phyloP scores from a whole-genome alignment of 2,113 vertebrate species.

The Opisthocomus hoazin region DNA sequence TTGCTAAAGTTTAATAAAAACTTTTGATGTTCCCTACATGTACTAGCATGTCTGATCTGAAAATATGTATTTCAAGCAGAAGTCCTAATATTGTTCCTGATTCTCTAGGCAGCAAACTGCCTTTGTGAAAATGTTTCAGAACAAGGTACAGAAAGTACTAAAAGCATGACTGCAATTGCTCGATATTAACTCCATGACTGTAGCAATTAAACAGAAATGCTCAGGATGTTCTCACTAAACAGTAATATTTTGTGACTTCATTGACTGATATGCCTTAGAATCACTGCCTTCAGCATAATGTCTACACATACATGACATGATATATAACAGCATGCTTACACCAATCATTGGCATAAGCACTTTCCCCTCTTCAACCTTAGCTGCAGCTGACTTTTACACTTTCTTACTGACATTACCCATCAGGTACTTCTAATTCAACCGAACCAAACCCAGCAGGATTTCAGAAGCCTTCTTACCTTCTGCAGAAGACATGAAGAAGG shows the following conservation, averaged over 20 bases:
- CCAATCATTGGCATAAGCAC: not conserved
- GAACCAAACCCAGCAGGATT: not conserved
- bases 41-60: not conserved
- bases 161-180: not conserved
- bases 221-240: not conserved
- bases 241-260: not conserved
- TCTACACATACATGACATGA: not conserved
- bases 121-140: not conserved
- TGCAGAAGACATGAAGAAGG: not conserved
- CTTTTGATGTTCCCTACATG: not conserved
- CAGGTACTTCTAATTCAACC: not conserved
- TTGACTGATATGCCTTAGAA: not conserved
- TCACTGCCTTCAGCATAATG: not conserved
- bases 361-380: not conserved
- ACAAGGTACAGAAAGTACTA: not conserved
- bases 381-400: not conserved
- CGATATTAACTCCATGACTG: not conserved
- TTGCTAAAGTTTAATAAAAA: constrained; percentile 1
- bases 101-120: not conserved
- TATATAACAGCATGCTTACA: not conserved
- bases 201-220: not conserved
- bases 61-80: not conserved
- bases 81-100: not conserved
- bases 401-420: not conserved
- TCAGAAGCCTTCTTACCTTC: not conserved